Evolutionary conservation across 2,797 vertebrate genomes (phyloP).

Genomic region (Parambassis ranga): DNA sequence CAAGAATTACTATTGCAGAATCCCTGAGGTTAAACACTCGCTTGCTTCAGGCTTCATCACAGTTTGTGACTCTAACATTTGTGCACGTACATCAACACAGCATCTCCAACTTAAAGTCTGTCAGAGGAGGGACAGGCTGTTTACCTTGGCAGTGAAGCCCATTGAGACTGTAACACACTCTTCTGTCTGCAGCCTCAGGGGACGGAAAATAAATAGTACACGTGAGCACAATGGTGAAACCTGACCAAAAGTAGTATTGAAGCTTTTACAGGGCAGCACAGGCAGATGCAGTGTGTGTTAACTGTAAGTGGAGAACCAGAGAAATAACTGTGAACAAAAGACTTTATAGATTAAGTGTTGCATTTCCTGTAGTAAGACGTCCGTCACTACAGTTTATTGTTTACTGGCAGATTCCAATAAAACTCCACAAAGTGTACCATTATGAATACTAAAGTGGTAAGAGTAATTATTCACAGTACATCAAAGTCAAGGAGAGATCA

Average conservation of each 20-base stretch:
- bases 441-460: not conserved
- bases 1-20: not conserved
- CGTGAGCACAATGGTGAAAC: conserved; percentile 47
- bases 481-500: not conserved
- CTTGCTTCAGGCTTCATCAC: not conserved
- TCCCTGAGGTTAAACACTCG: not conserved
- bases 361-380: too few species aligned
- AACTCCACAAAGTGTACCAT: too few species aligned
- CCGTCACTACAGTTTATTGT: too few species aligned
- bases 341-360: too few species aligned
- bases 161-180: conserved; percentile 44
- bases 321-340: not conserved
- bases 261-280: conserved; percentile 22
- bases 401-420: too few species aligned
- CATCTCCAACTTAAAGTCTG: conserved; percentile 34
- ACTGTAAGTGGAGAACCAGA: not conserved
- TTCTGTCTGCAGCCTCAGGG: conserved; percentile 34
- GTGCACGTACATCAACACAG: conserved; percentile 16
- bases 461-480: not conserved
- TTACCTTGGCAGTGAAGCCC: conserved; percentile 64
- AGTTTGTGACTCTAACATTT: not conserved
- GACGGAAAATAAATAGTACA: conserved; percentile 46
- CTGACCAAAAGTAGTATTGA: conserved; percentile 26
- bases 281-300: not conserved
- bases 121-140: conserved; percentile 48